Base-by-base conservation (phyloP, 2,888 invertebrate genomes). In the Aphelenchoides bicaudatus region DNA sequence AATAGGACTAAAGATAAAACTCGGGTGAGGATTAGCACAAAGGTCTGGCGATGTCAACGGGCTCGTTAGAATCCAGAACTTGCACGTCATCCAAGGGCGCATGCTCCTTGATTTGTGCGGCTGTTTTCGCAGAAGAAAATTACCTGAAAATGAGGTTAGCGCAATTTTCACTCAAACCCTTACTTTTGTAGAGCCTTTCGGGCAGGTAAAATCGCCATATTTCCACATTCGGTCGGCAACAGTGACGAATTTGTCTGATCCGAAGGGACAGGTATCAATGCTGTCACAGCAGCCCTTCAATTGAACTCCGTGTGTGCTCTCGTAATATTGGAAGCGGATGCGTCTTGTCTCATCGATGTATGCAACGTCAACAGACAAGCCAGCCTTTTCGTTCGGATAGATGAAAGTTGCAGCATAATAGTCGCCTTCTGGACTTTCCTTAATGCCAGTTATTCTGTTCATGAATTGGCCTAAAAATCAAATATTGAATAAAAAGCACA, bases 381-480 rank as follows among this genome's bases (percentile, higher is more conserved):
- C 77, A 25, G 75, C 77, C 67, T 70, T 74, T 58, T 77, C 77
- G 39, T 74, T 64, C 19, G 77, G 77, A 63, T 71, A 78, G 52
- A 77, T 57, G 70, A 75, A 77, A 4, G 73, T 74, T 25, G 77
- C 77, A 5, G 75, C 78, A 53, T 78, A 77, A 59, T 63, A 76
- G 34, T 72, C 69, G 21, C 77, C 77, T 55, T 74, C 77, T 66
- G 49, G 30, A 21, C 28, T 53, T 13, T 51, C 37, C 19, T 43
- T 23, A 31, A 37, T 51, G 23, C 54, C 77, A 37, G 77, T 77
- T 31, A 78, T 71, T 54, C 75, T 65, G 67, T 77, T 77, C 78
- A 75, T 77, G 67, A 75, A 77, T 59, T 78, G 77, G 25, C 77
- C n/a, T n/a, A n/a, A n/a, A n/a, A n/a, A n/a, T n/a, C n/a, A n/a